Percentiles rank a stretch among this genome's conserved stretches.
These are phyloP conservation scores for Ametastegia equiseti DNA, from an alignment of 2,888 invertebrate species.

Conservation along the genomic window DNA sequence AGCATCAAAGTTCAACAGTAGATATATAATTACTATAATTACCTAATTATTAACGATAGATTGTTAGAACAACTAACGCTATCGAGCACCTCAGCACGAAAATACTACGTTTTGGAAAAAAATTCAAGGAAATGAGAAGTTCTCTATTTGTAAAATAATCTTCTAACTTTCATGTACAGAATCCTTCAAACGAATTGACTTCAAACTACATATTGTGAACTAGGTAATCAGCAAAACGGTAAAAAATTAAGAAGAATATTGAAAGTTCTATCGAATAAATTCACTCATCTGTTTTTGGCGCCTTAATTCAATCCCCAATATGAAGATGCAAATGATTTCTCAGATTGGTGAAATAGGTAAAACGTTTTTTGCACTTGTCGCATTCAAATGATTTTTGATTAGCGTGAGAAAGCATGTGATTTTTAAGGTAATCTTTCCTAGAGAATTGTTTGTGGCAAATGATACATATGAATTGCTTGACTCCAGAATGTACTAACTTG, in stretches of 20 bases:
- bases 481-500: conserved; percentile 80
- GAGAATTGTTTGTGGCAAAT: conserved; percentile 80
- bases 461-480: conserved; percentile 77
- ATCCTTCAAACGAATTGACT: too few relatives aligned
- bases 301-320: neutral
- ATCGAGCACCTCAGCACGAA: neutral
- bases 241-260: neutral
- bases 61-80: neutral
- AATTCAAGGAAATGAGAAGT: neutral
- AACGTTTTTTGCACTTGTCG: conserved; percentile 37
- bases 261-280: neutral
- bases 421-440: conserved; percentile 78
- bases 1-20: neutral
- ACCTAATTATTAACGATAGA: neutral
- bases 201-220: too few relatives aligned
- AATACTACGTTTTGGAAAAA: neutral
- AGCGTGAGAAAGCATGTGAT: conserved; percentile 38
- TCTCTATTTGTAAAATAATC: neutral
- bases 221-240: neutral
- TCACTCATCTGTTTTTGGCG: neutral
- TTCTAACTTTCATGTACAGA: neutral
- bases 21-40: too few relatives aligned
- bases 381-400: conserved; percentile 40
- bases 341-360: conserved; percentile 28
- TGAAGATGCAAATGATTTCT: conserved; percentile 39